Base-by-base conservation (phyloP, 1,140 invertebrate species). In the Cyclargus thomasi region DNA sequence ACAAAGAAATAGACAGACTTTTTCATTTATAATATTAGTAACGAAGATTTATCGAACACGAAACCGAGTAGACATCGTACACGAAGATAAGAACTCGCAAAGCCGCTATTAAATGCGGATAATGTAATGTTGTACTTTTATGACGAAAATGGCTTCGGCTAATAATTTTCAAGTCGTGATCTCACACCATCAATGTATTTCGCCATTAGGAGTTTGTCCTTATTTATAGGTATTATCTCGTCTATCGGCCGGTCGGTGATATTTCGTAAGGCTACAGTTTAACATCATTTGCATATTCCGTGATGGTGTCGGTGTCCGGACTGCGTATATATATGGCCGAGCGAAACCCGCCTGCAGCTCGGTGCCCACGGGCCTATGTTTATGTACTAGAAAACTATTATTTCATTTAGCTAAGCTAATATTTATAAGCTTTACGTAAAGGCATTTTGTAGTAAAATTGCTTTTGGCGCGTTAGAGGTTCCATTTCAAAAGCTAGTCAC, bases 151-250 rank as follows among this genome's bases (percentile, higher is more conserved):
- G 71, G 75, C 76, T 81, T 80, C 74, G 75, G 71, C 76, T 77
- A 79, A 85, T 85, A 84, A 84, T 83, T 86, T 82, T 72, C 72
- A 79, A 84, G 79, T 86, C 84, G 83, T 87, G 83, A 84, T 87
- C 81, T 86, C 75, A 82, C 83, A 82, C 75, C 80, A 86, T 86
- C 82, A 86, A 77, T 78, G 82, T 88, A 83, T 84, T 89, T 84
- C 80, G 75, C 76, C 80, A 82, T 81, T 88, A 88, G 81, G 79
- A 81, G 80, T 83, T 74, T 77, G 83, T 83, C 81, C 83, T 86
- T 86, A 86, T 86, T 88, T 87, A 85, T 81, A 80, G 83, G 79
- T 85, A 85, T 85, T 84, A 87, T 86, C 79, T 84, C 81, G 83
- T 82, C 76, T 82, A 87, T 85, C 80, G 80, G 81, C 66, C 73